Evolutionary conservation across 2,888 invertebrate genomes (phyloP).

Genomic region (Temnothorax rugatulus): DNA sequence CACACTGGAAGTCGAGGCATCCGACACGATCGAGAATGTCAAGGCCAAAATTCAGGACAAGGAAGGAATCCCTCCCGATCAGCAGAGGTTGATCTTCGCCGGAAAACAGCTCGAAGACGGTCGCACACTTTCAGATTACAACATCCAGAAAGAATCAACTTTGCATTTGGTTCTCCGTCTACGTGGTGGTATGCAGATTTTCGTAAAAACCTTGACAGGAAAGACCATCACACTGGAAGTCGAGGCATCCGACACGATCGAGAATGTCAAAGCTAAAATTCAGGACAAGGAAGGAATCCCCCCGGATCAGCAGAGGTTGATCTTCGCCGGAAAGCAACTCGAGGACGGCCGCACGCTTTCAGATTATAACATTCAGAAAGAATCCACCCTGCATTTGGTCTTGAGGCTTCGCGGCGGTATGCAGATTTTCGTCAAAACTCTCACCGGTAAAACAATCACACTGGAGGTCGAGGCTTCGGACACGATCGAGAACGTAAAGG

Average conservation of each 20-base stretch:
- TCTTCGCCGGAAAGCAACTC: constrained; percentile 77
- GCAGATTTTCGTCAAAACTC: constrained; percentile 74
- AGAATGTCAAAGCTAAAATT: constrained; percentile 67
- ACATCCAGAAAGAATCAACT: constrained; percentile 72
- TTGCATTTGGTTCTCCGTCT: constrained; percentile 65
- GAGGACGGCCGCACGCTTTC: constrained; percentile 78
- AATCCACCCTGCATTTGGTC: constrained; percentile 76
- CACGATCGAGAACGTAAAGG: constrained; percentile 74
- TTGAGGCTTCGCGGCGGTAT: constrained; percentile 74
- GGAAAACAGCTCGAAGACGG: constrained; percentile 70
- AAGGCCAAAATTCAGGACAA: constrained; percentile 75
- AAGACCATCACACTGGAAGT: constrained; percentile 67
- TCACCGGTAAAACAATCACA: constrained; percentile 69
- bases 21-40: constrained; percentile 71
- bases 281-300: constrained; percentile 74
- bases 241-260: constrained; percentile 63
- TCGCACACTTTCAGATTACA: constrained; percentile 66
- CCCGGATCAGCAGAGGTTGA: constrained; percentile 76
- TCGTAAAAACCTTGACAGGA: constrained; percentile 55
- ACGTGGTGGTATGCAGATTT: constrained; percentile 71
- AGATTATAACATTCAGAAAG: constrained; percentile 78
- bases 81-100: constrained; percentile 69
- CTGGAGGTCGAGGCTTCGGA: constrained; percentile 76
- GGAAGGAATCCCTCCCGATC: constrained; percentile 71
- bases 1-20: constrained; percentile 69